phyloP scores from a whole-genome alignment of 2,888 invertebrate genomes.

The Agrotis clavis region DNA sequence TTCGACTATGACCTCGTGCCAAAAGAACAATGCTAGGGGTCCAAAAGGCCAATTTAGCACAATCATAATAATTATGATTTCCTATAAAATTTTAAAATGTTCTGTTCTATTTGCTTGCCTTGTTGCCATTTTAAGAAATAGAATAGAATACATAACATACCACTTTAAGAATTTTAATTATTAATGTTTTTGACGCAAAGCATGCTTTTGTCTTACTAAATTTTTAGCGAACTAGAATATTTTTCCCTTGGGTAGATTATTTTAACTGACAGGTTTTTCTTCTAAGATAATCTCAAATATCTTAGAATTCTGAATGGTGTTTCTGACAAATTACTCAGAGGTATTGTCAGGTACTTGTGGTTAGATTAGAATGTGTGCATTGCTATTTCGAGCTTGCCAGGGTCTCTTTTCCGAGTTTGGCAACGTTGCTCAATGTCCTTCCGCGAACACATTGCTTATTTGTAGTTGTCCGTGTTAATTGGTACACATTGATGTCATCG shows the following conservation, averaged over 20 bases:
- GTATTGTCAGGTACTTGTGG: constrained; percentile 43
- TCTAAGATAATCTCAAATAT: neutral
- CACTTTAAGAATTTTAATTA: neutral
- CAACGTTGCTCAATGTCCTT: constrained; percentile 55
- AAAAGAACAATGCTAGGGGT: too few species aligned
- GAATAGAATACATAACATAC: too few species aligned
- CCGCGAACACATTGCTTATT: constrained; percentile 61
- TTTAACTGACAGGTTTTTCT: neutral
- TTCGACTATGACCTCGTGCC: too few species aligned
- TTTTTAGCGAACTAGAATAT: too few species aligned
- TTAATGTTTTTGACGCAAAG: neutral
- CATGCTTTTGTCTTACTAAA: neutral
- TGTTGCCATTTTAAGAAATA: too few species aligned
- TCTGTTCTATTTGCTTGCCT: too few species aligned
- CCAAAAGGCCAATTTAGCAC: too few species aligned
- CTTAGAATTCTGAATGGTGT: constrained; percentile 24
- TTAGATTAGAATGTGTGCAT: constrained; percentile 67
- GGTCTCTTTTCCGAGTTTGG: constrained; percentile 75
- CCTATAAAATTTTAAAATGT: too few species aligned
- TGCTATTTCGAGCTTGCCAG: constrained; percentile 69
- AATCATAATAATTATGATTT: too few species aligned
- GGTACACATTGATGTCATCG: constrained; percentile 63
- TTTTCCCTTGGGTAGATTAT: too few species aligned
- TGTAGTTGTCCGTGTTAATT: constrained; percentile 59
- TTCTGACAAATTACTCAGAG: constrained; percentile 31